Percentiles rank a stretch among this genome's conserved stretches.
These are phyloP conservation scores for Sphaeramia orbicularis DNA, from an alignment of 2,797 vertebrate genomes.

Conservation along the genomic window DNA sequence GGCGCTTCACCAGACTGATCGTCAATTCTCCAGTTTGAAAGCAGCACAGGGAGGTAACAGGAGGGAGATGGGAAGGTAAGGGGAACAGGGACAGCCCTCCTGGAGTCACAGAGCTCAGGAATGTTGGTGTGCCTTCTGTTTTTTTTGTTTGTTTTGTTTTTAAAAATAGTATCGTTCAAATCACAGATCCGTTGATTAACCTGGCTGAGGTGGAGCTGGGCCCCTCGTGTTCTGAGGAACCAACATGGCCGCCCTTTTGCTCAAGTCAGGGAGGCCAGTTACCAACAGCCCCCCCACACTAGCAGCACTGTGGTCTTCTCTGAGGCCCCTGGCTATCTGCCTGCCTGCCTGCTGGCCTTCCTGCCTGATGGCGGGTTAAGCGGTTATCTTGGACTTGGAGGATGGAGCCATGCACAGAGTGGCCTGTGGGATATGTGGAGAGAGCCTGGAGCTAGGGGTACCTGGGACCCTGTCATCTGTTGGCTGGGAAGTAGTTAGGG, in stretches of 20 bases:
- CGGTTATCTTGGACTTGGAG: slow-evolving; percentile 86
- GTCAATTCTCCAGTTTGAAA: slow-evolving; percentile 65
- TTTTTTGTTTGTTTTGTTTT: slow-evolving; percentile 41
- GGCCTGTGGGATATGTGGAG: slow-evolving; percentile 82
- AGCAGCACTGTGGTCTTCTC: slow-evolving; percentile 65
- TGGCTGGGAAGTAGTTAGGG: slow-evolving; percentile 99
- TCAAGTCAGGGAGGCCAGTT: slow-evolving; percentile 64
- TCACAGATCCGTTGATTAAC: slow-evolving; percentile 78
- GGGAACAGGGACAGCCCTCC: slow-evolving; percentile 51
- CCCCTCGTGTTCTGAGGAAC: slow-evolving; percentile 52
- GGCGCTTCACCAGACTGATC: slow-evolving; percentile 58
- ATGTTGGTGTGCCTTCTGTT: slow-evolving; percentile 84
- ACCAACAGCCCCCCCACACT: slow-evolving; percentile 52
- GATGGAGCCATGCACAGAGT: slow-evolving; percentile 91
- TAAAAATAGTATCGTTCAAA: slow-evolving; percentile 78
- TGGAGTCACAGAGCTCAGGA: slow-evolving; percentile 77
- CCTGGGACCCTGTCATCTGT: slow-evolving; percentile 96
- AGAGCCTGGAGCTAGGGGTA: slow-evolving; percentile 76
- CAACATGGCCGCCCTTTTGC: slow-evolving; percentile 57
- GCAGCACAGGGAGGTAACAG: slow-evolving; percentile 71
- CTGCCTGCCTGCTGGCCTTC: slow-evolving; percentile 67
- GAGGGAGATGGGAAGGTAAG: slow-evolving; percentile 28
- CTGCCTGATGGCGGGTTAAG: slow-evolving; percentile 86
- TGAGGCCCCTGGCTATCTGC: slow-evolving; percentile 54
- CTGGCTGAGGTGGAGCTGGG: slow-evolving; percentile 87